Percentiles rank a stretch among this genome's conserved stretches.
phyloP scores from a whole-genome alignment of 2,797 vertebrate genomes.

The Cynopterus sphinx region DNA sequence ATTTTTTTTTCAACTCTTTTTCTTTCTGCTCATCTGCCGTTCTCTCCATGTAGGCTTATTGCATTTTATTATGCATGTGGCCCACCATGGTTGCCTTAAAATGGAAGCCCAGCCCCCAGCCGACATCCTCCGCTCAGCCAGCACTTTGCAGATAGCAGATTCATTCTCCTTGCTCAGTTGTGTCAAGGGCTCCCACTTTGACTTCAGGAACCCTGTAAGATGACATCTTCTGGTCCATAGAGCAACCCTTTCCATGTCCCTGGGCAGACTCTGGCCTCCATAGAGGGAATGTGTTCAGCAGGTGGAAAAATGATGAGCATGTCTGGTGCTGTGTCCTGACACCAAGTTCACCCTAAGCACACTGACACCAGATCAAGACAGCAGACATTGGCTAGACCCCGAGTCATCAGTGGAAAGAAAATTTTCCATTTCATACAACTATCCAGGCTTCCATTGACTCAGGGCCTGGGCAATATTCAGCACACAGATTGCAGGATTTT shows the following conservation, averaged over 20 bases:
- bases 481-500: not conserved
- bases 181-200: not conserved
- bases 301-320: not conserved
- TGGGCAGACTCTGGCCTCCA: not conserved
- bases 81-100: not conserved
- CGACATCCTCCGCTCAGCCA: not conserved
- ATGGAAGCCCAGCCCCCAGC: not conserved
- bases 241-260: not conserved
- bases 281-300: not conserved
- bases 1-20: not conserved
- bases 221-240: not conserved
- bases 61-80: not conserved
- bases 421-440: not conserved
- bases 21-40: not conserved
- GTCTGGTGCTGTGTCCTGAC: not conserved
- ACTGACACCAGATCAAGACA: not conserved
- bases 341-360: not conserved
- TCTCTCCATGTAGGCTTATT: not conserved
- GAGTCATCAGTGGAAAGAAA: not conserved
- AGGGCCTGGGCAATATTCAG: not conserved
- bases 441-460: not conserved
- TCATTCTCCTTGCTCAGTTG: not conserved
- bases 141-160: not conserved
- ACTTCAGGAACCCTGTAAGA: not conserved
- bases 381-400: slow-evolving; percentile 29